Evolutionary conservation across 2,888 invertebrate species (phyloP).

Genomic region (Eristalis arbustorum): DNA sequence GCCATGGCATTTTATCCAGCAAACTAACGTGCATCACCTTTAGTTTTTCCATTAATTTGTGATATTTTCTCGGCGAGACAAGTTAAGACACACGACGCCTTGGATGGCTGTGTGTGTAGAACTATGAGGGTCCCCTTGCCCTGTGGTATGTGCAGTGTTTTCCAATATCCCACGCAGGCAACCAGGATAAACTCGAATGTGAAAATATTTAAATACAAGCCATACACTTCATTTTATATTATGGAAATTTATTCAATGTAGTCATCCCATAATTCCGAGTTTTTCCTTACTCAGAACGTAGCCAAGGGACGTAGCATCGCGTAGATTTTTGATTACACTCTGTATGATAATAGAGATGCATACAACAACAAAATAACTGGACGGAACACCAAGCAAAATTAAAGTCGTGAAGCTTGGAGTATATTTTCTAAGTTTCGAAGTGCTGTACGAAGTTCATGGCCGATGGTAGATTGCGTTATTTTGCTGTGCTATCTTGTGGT

Average conservation of each 20-base stretch:
- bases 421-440: no score
- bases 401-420: no score
- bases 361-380: slow-evolving; percentile 62
- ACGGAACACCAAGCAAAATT: slow-evolving; percentile 8
- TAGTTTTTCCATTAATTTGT: slow-evolving; percentile 51
- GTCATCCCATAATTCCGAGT: slow-evolving; percentile 17
- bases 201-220: slow-evolving; percentile 57
- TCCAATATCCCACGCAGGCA: neutral
- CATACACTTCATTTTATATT: slow-evolving; percentile 62
- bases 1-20: neutral
- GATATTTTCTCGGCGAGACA: slow-evolving; percentile 55
- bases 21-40: slow-evolving; percentile 58
- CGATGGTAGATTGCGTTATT: no score
- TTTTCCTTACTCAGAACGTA: neutral
- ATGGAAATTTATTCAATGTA: slow-evolving; percentile 71
- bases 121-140: slow-evolving; percentile 22
- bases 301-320: slow-evolving; percentile 57
- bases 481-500: no score
- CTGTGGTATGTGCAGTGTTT: neutral
- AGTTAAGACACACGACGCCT: slow-evolving; percentile 24
- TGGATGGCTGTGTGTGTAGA: slow-evolving; percentile 15
- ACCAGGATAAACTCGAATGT: slow-evolving; percentile 5
- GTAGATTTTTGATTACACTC: slow-evolving; percentile 68
- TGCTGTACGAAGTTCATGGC: no score
- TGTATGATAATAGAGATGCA: slow-evolving; percentile 64